A percentile compares a stretch with the other conserved stretches of the same genome.
phyloP scores from a whole-genome alignment of 2,797 vertebrate genomes.

The Typhlichthys eigenmanni region DNA sequence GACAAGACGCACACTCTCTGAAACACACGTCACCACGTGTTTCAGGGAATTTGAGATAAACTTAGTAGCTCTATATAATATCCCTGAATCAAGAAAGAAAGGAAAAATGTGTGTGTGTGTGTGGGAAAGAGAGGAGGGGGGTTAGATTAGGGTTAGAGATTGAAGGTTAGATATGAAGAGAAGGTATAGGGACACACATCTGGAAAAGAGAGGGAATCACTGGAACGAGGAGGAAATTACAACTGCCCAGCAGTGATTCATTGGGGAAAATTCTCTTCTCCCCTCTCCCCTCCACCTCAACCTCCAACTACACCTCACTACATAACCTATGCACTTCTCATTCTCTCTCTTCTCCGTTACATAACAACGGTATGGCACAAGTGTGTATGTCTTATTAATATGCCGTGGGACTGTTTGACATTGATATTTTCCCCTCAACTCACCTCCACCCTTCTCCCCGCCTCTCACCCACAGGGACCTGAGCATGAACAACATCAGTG shows the following conservation, averaged over 20 bases:
- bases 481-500: conserved; percentile 97
- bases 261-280: conserved; percentile 74
- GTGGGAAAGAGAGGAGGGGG: background rate
- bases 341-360: too few species aligned
- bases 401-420: background rate
- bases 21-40: too few species aligned
- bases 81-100: too few species aligned
- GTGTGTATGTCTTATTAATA: too few species aligned
- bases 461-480: conserved; percentile 81
- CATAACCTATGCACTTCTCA: conserved; percentile 50
- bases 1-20: too few species aligned
- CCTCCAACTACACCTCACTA: conserved; percentile 46
- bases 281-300: conserved; percentile 13
- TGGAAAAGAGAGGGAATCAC: conserved; percentile 74
- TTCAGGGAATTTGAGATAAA: too few species aligned
- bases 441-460: background rate
- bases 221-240: conserved; percentile 75
- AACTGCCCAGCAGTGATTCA: conserved; percentile 80
- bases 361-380: background rate
- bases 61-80: too few species aligned
- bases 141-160: background rate
- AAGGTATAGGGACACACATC: conserved; percentile 75
- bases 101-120: background rate
- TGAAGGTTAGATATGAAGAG: conserved; percentile 66
- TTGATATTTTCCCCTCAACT: background rate